Base-by-base conservation (phyloP, 2,888 invertebrate species). In the Mythimna vitellina region DNA sequence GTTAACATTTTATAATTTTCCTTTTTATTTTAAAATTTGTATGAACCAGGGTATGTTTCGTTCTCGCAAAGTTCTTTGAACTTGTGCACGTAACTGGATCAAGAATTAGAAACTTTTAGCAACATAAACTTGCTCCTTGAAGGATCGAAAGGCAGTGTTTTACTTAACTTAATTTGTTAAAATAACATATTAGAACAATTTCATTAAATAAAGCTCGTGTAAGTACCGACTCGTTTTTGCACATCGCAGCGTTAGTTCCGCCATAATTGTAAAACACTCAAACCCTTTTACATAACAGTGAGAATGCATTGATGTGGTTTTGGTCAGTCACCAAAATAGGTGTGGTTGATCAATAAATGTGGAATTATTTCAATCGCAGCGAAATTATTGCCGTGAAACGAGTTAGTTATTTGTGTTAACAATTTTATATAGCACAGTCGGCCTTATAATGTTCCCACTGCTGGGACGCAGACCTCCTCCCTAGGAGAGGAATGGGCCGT, bases 81-180 rank as follows among this genome's bases (percentile, higher is more conserved):
- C 63, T 77, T 72, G 9, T 54, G 35, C 25, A 38, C 42, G 22
- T 66, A 73, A 73, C 80, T 73, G 63, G 29, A 79, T 73, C 58
- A 77, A 42, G 63, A 63, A 76, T 58, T 54, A 54, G 49, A 51
- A 76, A 79, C 54, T 79, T 73, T 60, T 42, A 65, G 35, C n/a
- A 35, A 65, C 56, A 65, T 56, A 20, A 78, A 65, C 56, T 72
- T 65, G 64, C 70, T 62, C 78, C 22, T 70, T 53, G n/a, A 29
- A 56, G 72, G 8, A 56, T 56, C 63, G 60, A 56, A 61, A 65
- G 61, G 73, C 65, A 32, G 49, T 61, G 78, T 76, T 78, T 63
- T 72, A 78, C 60, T 35, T 46, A 56, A 42, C n/a, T 71, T 63
- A 32, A 49, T 58, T 71, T 70, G 54, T 60, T 70, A 49, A 60